Evolutionary conservation across 1,140 invertebrate genomes (phyloP).

Genomic region (Dryas iulia): DNA sequence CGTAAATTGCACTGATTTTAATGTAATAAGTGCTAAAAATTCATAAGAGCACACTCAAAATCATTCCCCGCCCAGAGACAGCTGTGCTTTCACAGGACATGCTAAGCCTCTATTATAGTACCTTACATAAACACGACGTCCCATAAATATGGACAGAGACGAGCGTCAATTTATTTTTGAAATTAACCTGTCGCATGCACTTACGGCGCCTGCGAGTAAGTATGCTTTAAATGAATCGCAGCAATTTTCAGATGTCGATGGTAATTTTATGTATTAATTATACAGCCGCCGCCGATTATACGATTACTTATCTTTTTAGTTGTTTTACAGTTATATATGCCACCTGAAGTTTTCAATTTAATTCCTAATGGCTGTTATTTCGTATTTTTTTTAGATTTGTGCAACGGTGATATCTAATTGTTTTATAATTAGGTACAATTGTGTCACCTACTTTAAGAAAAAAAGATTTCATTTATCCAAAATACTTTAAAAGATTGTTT

Average conservation of each 20-base stretch:
- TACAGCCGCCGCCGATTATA: slow-evolving; percentile 28
- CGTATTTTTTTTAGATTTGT: background rate
- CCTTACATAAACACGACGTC: slow-evolving; percentile 54
- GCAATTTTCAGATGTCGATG: slow-evolving; percentile 58
- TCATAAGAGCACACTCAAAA: slow-evolving; percentile 38
- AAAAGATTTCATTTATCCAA: no score
- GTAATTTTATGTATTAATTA: slow-evolving; percentile 53
- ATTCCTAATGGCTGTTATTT: background rate
- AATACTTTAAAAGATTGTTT: no score
- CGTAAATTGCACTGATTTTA: slow-evolving; percentile 33
- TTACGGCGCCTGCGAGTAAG: slow-evolving; percentile 47
- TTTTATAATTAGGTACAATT: no score
- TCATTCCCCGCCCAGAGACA: slow-evolving; percentile 57
- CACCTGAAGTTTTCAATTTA: slow-evolving; percentile 24
- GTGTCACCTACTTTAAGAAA: no score
- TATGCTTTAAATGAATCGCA: slow-evolving; percentile 52
- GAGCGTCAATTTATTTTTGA: slow-evolving; percentile 70
- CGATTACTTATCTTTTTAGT: slow-evolving; percentile 16
- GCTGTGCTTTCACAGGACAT: slow-evolving; percentile 51
- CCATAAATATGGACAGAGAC: slow-evolving; percentile 57
- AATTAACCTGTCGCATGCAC: slow-evolving; percentile 71
- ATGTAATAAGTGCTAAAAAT: slow-evolving; percentile 54
- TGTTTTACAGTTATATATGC: slow-evolving; percentile 31
- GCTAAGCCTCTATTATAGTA: slow-evolving; percentile 59
- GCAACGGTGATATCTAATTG: background rate